Evolutionary conservation across 2,113 vertebrate genomes (phyloP).

Genomic region (Corythoichthys intestinalis): DNA sequence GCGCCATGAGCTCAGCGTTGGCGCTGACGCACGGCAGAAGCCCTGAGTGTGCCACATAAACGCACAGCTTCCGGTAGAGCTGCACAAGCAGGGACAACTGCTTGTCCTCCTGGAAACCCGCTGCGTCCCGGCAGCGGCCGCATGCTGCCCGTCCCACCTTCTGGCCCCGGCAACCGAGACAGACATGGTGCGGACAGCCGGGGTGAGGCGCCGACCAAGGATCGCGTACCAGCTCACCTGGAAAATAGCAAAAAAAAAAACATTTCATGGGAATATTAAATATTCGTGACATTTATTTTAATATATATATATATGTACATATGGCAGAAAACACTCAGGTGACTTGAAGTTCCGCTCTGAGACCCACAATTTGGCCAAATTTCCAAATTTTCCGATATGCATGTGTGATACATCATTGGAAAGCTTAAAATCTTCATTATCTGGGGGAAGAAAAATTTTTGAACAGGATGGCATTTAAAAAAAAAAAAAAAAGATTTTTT

Average conservation of each 20-base stretch:
- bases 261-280: not conserved
- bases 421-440: too few relatives aligned
- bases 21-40: constrained; percentile 83
- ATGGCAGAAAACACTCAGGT: too few relatives aligned
- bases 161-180: constrained; percentile 90
- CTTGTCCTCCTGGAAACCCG: constrained; percentile 92
- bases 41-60: constrained; percentile 87
- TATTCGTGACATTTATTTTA: too few relatives aligned
- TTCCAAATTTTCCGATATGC: too few relatives aligned
- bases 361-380: too few relatives aligned
- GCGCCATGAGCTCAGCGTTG: constrained; percentile 83
- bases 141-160: constrained; percentile 86
- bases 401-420: too few relatives aligned
- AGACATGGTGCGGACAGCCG: constrained; percentile 94
- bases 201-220: constrained; percentile 88
- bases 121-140: constrained; percentile 94
- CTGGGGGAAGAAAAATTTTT: too few relatives aligned
- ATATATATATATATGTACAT: too few relatives aligned
- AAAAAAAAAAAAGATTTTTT: too few relatives aligned
- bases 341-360: too few relatives aligned
- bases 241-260: constrained; percentile 37
- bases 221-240: constrained; percentile 93
- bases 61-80: constrained; percentile 92
- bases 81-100: constrained; percentile 89
- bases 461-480: too few relatives aligned